Evolutionary conservation across 2,797 vertebrate species (phyloP).

Genomic region (Chrosomus eos): DNA sequence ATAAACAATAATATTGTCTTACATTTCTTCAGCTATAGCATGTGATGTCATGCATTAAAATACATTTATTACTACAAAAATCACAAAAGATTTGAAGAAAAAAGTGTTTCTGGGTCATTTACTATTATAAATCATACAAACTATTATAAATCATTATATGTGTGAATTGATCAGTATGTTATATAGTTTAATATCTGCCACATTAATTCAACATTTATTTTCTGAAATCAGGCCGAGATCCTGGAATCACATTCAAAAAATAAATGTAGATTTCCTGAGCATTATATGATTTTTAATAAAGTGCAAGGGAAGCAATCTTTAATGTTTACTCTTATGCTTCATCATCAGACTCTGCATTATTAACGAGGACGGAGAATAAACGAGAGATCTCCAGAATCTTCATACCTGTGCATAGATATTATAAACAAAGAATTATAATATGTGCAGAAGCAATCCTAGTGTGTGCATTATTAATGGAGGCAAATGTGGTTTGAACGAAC

Average conservation of each 20-base stretch:
- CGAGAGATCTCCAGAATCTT: not conserved
- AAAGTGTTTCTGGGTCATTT: not conserved
- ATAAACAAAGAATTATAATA: slow-evolving; percentile 64
- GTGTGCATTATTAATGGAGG: slow-evolving; percentile 78
- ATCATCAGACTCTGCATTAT: slow-evolving; percentile 41
- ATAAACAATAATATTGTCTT: too few relatives aligned
- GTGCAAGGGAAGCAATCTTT: not conserved
- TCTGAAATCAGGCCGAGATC: too few relatives aligned
- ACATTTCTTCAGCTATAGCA: too few relatives aligned
- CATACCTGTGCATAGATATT: slow-evolving; percentile 52
- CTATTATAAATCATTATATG: too few relatives aligned
- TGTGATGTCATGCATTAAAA: too few relatives aligned
- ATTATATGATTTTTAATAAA: not conserved
- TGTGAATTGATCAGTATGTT: too few relatives aligned
- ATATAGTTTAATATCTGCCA: too few relatives aligned
- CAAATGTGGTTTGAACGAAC: slow-evolving; percentile 78
- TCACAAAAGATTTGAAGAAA: not conserved
- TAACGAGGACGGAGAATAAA: slow-evolving; percentile 35
- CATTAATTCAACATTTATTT: too few relatives aligned
- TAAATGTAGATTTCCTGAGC: too few relatives aligned
- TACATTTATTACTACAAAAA: not conserved
- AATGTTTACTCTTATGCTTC: not conserved
- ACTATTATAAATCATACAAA: too few relatives aligned
- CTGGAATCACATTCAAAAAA: too few relatives aligned
- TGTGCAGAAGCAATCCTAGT: slow-evolving; percentile 70